phyloP scores from a whole-genome alignment of 2,888 invertebrate species.

The Pammene fasciana region DNA sequence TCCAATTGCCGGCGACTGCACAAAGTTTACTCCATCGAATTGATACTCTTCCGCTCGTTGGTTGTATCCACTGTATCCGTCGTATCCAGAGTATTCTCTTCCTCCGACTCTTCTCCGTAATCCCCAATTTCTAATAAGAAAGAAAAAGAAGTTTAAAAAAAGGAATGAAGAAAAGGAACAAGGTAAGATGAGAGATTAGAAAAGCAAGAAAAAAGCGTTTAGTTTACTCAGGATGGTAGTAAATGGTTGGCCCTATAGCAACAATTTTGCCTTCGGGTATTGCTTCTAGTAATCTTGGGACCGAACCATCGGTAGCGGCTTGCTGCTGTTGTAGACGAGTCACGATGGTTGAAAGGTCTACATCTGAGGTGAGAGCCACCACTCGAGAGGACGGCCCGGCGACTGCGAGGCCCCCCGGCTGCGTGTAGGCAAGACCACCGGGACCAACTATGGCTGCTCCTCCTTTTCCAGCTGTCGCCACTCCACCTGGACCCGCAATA shows the following conservation, averaged over 20 bases:
- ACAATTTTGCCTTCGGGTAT: conserved; percentile 87
- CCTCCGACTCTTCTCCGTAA: conserved; percentile 52
- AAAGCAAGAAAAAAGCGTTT: conserved; percentile 51
- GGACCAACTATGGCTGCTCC: conserved; percentile 92
- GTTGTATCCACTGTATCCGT: conserved; percentile 41
- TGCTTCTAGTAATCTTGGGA: conserved; percentile 71
- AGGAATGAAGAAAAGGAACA: conserved; percentile 46
- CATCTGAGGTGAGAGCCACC: conserved; percentile 85
- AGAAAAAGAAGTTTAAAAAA: conserved; percentile 59
- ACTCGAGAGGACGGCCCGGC: conserved; percentile 89
- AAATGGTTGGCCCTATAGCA: conserved; percentile 89
- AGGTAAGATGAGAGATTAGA: conserved; percentile 39
- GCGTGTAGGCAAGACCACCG: conserved; percentile 89
- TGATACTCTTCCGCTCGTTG: conserved; percentile 57
- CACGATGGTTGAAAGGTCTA: conserved; percentile 83
- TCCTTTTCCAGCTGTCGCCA: conserved; percentile 90
- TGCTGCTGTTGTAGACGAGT: conserved; percentile 67
- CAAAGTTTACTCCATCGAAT: conserved; percentile 64
- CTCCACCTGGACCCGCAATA: conserved; percentile 91
- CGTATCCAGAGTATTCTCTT: conserved; percentile 49
- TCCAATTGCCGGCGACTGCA: conserved; percentile 53
- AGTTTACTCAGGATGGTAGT: conserved; percentile 81
- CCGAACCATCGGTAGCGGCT: conserved; percentile 64
- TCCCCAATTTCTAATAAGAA: conserved; percentile 68
- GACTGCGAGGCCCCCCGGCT: conserved; percentile 89